Conservation (phyloP, 2,888 invertebrate species). For the Capitulum mitella region DNA sequence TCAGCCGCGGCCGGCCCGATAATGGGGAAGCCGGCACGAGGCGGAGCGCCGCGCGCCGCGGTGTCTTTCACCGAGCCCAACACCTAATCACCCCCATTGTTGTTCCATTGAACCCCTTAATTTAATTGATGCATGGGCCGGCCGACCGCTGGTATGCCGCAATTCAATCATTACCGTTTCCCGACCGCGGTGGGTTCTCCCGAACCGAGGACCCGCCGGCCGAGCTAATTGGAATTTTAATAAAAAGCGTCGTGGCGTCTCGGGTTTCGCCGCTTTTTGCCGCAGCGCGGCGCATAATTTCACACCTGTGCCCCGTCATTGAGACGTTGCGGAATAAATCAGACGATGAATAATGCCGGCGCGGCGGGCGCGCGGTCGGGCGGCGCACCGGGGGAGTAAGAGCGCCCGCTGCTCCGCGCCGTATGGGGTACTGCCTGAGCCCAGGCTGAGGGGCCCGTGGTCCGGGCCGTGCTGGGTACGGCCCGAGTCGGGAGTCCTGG, state of each 20-base stretch:
- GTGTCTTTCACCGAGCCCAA: neutral
- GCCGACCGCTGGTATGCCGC: neutral
- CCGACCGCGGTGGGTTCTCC: neutral
- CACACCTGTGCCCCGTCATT: neutral
- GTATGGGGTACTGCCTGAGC: too few relatives aligned
- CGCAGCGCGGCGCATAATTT: neutral
- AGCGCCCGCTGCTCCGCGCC: too few relatives aligned
- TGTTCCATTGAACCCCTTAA: conserved; percentile 22
- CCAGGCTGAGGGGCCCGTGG: too few relatives aligned
- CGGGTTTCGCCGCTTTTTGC: neutral
- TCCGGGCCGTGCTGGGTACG: too few relatives aligned
- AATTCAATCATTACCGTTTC: conserved; percentile 1
- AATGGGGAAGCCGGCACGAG: neutral
- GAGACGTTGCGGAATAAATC: neutral
- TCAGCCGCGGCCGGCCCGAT: neutral
- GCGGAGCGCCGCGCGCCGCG: neutral
- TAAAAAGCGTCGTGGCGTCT: neutral
- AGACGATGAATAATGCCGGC: neutral
- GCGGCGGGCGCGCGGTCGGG: neutral
- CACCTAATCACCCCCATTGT: conserved; percentile 13
- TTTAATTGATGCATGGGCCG: conserved; percentile 19
- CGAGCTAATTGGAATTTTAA: conserved; percentile 9
- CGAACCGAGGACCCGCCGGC: neutral
- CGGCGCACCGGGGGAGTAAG: too few relatives aligned
- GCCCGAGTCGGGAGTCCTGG: too few relatives aligned